These are phyloP conservation scores for Setipinna tenuifilis DNA, from an alignment of 2,797 vertebrate species.

Conservation along the genomic window DNA sequence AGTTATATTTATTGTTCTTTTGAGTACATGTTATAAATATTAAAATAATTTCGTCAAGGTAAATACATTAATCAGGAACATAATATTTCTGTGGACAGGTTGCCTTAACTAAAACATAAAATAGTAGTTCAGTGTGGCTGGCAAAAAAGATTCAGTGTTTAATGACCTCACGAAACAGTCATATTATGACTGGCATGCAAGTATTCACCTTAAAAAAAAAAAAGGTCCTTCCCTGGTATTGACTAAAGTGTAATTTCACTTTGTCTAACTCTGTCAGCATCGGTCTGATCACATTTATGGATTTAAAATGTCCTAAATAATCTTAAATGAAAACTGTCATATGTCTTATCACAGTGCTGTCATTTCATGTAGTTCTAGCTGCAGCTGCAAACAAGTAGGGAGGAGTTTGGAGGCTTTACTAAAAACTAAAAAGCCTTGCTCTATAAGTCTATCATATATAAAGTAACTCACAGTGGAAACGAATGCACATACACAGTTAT, in stretches of 20 bases:
- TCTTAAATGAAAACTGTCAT: no score
- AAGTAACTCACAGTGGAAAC: background rate
- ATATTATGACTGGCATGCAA: background rate
- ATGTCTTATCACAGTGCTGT: no score
- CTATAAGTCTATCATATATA: background rate
- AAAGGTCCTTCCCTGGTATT: background rate
- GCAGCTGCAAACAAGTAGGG: no score
- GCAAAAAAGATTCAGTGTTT: background rate
- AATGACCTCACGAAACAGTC: background rate
- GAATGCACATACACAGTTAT: background rate
- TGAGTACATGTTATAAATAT: background rate
- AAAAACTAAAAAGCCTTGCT: background rate
- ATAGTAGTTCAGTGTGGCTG: background rate
- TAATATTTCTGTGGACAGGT: background rate
- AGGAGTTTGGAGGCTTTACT: background rate
- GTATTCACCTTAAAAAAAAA: background rate
- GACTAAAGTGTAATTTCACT: background rate
- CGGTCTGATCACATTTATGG: no score
- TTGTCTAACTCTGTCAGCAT: no score
- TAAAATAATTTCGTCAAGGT: background rate
- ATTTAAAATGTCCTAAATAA: no score
- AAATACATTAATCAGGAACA: conserved; percentile 6
- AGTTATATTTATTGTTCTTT: conserved; percentile 18
- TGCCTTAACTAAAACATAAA: background rate
- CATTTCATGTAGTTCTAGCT: no score